These are phyloP conservation scores for Allophyes oxyacanthae DNA, from an alignment of 2,888 invertebrate species.

Conservation along the genomic window DNA sequence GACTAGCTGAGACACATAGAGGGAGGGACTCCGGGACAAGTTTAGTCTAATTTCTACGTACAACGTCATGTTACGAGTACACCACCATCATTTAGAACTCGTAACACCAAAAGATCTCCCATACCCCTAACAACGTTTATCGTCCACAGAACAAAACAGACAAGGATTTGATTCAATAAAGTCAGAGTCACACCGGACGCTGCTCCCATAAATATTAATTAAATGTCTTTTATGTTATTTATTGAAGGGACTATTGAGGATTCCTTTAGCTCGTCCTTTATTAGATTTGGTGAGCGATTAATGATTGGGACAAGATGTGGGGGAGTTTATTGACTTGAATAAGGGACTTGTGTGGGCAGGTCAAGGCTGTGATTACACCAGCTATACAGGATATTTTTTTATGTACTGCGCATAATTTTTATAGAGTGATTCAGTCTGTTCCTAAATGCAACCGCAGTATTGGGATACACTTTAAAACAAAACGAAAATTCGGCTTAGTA, in stretches of 20 bases:
- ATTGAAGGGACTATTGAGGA: constrained; percentile 50
- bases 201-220: constrained; percentile 73
- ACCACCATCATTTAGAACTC: neutral
- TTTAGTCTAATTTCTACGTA: too few relatives aligned
- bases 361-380: neutral
- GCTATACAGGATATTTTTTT: too few relatives aligned
- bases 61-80: too few relatives aligned
- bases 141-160: constrained; percentile 18
- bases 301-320: constrained; percentile 44
- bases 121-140: constrained; percentile 31
- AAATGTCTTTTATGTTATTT: constrained; percentile 68
- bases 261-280: constrained; percentile 53
- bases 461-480: too few relatives aligned
- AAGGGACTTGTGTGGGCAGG: constrained; percentile 1
- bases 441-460: too few relatives aligned
- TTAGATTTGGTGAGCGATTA: constrained; percentile 53
- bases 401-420: too few relatives aligned
- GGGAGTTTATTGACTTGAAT: constrained; percentile 30
- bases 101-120: constrained; percentile 14
- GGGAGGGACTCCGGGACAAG: too few relatives aligned
- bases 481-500: too few relatives aligned
- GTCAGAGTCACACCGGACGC: constrained; percentile 59
- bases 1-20: too few relatives aligned
- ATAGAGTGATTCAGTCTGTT: too few relatives aligned
- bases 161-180: constrained; percentile 69